Conservation (phyloP, 2,888 invertebrate species). For the Torymus tubicola region DNA sequence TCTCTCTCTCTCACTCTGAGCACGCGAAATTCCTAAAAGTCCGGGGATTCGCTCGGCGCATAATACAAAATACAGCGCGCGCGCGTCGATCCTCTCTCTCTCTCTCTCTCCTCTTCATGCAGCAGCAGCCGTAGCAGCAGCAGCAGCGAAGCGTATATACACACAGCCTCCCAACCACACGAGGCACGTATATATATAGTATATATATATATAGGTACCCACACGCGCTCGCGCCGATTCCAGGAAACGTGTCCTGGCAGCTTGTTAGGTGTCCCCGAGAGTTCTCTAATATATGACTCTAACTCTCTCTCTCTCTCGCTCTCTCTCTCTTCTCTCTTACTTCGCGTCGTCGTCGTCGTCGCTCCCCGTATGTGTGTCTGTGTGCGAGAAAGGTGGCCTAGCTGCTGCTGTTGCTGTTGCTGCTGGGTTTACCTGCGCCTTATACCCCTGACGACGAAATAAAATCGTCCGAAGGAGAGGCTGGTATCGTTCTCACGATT, state of each 20-base stretch:
- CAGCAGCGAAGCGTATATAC: too few species aligned
- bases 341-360: background rate
- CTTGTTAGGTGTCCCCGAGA: constrained; percentile 74
- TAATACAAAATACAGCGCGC: constrained; percentile 53
- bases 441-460: constrained; percentile 58
- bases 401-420: constrained; percentile 44
- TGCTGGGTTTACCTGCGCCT: constrained; percentile 36
- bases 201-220: too few species aligned
- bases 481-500: constrained; percentile 57
- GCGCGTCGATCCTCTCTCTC: constrained; percentile 47
- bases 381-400: too few species aligned
- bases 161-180: too few species aligned
- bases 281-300: constrained; percentile 73
- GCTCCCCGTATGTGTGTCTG: too few species aligned
- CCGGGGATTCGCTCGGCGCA: constrained; percentile 23
- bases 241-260: constrained; percentile 74
- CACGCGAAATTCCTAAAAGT: constrained; percentile 28
- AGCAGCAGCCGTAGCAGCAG: too few species aligned
- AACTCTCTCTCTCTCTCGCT: constrained; percentile 65
- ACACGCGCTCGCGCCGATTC: constrained; percentile 64
- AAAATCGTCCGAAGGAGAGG: constrained; percentile 57
- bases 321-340: constrained; percentile 59
- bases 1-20: background rate
- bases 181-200: too few species aligned
- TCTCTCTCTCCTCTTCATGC: too few species aligned